Percentiles rank a stretch among this genome's conserved stretches.
These are phyloP conservation scores for Acleris laterana DNA, from an alignment of 2,888 invertebrate genomes.

Conservation along the genomic window DNA sequence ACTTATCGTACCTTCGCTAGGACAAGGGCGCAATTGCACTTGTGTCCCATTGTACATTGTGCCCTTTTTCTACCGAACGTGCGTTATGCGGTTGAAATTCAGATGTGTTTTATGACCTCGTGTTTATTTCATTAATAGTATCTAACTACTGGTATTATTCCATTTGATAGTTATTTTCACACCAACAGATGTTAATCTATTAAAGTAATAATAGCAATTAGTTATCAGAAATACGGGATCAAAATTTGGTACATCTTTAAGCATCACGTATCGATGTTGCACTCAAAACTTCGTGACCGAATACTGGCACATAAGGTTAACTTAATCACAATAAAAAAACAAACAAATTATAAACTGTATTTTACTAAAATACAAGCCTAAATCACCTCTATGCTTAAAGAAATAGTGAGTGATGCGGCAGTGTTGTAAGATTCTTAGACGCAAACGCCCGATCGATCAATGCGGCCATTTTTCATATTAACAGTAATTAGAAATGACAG, in stretches of 20 bases:
- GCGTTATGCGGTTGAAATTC: too few species aligned
- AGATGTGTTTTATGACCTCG: too few species aligned
- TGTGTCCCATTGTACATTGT: too few species aligned
- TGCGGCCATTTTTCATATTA: conserved; percentile 41
- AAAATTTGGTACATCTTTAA: conserved; percentile 10
- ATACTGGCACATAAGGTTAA: conserved; percentile 46
- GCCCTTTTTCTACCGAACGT: too few species aligned
- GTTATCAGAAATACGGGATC: conserved; percentile 26
- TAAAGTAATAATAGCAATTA: conserved; percentile 35
- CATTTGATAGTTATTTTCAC: not conserved
- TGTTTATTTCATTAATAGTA: too few species aligned
- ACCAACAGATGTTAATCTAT: conserved; percentile 12
- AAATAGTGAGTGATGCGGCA: not conserved
- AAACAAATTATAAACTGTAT: not conserved
- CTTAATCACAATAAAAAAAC: conserved; percentile 11
- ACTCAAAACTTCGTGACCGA: conserved; percentile 43
- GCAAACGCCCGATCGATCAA: conserved; percentile 30
- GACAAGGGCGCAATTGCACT: too few species aligned
- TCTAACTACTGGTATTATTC: not conserved
- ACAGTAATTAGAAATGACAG: conserved; percentile 47
- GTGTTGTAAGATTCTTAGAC: conserved; percentile 1
- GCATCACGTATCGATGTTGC: conserved; percentile 29
- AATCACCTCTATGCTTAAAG: not conserved
- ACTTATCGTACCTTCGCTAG: too few species aligned
- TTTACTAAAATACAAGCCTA: conserved; percentile 1